Conservation (phyloP, 1,140 invertebrate species). For the Lerema accius region DNA sequence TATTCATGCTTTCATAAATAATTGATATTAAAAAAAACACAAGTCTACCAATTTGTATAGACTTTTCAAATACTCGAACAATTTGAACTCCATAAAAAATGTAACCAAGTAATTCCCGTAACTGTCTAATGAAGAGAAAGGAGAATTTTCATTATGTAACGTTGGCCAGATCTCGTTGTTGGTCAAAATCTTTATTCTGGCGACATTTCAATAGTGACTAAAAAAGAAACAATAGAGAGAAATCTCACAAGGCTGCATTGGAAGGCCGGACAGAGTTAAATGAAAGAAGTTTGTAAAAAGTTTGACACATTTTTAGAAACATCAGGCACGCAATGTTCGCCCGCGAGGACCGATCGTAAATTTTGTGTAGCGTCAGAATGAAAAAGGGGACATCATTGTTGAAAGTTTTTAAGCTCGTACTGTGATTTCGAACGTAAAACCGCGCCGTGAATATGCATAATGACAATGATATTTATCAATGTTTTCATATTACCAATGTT, state of each 20-base stretch:
- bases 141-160: slow-evolving; percentile 64
- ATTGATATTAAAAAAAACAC: neutral
- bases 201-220: slow-evolving; percentile 75
- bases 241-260: slow-evolving; percentile 69
- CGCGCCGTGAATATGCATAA: slow-evolving; percentile 59
- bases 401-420: slow-evolving; percentile 74
- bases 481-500: slow-evolving; percentile 36
- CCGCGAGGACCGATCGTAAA: slow-evolving; percentile 72
- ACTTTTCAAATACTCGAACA: too few species aligned
- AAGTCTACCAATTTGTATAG: too few species aligned
- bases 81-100: neutral
- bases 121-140: slow-evolving; percentile 42
- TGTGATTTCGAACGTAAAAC: slow-evolving; percentile 66
- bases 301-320: slow-evolving; percentile 82
- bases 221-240: slow-evolving; percentile 77
- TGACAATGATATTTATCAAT: slow-evolving; percentile 52
- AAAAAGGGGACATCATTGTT: slow-evolving; percentile 80
- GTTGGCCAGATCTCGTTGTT: slow-evolving; percentile 53
- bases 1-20: too few species aligned
- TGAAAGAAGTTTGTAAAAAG: slow-evolving; percentile 81
- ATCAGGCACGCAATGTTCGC: slow-evolving; percentile 76
- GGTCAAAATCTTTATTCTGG: slow-evolving; percentile 62
- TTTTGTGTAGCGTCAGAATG: slow-evolving; percentile 79
- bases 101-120: slow-evolving; percentile 1
- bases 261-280: slow-evolving; percentile 77